Evolutionary conservation across 2,888 invertebrate genomes (phyloP).

Genomic region (Argyra leucocephala): DNA sequence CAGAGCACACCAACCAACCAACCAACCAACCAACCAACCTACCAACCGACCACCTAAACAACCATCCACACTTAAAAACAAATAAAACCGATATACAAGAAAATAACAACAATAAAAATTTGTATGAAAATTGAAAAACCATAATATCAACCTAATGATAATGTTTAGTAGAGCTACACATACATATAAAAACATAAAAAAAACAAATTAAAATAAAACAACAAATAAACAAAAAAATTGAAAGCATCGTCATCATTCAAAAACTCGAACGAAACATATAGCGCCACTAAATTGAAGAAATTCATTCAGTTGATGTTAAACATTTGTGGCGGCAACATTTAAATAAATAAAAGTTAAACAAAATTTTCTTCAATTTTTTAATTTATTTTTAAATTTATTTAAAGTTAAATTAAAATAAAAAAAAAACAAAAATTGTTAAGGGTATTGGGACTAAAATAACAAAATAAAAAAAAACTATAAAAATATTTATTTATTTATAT

Average conservation of each 20-base stretch:
- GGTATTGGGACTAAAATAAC: no score
- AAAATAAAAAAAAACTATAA: no score
- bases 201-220: background rate
- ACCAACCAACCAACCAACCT: no score
- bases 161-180: no score
- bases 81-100: background rate
- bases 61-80: no score
- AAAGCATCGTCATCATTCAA: background rate
- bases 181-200: background rate
- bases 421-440: background rate
- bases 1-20: no score
- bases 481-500: no score
- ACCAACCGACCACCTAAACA: no score
- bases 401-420: background rate
- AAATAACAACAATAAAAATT: background rate
- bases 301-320: slow-evolving; percentile 36
- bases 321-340: slow-evolving; percentile 32
- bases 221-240: background rate
- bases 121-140: background rate
- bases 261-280: background rate
- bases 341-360: background rate
- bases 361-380: background rate
- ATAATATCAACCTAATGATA: background rate
- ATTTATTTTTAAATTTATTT: no score
- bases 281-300: background rate